Conservation (phyloP, 2,113 vertebrate genomes). For the Castor canadensis region DNA sequence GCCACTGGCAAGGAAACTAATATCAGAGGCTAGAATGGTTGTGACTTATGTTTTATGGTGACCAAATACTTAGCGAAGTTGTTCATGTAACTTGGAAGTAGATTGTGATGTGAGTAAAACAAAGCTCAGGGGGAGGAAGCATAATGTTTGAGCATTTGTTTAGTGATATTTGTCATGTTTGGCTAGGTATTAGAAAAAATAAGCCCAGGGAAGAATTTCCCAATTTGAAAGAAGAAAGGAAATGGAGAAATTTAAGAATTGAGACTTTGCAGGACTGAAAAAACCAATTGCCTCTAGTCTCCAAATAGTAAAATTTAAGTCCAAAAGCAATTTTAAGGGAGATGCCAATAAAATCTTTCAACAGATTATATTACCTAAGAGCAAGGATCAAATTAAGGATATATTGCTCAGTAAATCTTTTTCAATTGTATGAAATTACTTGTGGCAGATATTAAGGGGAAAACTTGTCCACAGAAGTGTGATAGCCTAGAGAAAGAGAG, state of each 20-base stretch:
- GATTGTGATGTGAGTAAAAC: background rate
- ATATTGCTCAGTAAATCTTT: conserved; percentile 76
- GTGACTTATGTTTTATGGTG: background rate
- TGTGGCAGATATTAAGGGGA: conserved; percentile 54
- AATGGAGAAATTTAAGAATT: conserved; percentile 38
- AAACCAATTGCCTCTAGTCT: conserved; percentile 33
- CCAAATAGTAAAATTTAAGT: conserved; percentile 55
- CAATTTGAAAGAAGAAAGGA: conserved; percentile 64
- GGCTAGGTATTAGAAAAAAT: conserved; percentile 10
- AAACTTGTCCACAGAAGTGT: conserved; percentile 29
- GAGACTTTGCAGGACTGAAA: conserved; percentile 18
- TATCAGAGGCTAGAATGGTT: background rate
- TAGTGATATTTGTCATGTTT: conserved; percentile 35
- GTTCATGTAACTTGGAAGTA: background rate
- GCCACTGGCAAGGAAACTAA: background rate
- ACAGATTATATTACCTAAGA: conserved; percentile 71
- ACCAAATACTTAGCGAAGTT: conserved; percentile 19
- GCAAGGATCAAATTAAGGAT: conserved; percentile 71
- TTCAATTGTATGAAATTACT: conserved; percentile 67
- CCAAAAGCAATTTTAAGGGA: conserved; percentile 70
- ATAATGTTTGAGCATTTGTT: background rate
- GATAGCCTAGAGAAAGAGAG: conserved; percentile 39
- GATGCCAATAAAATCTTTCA: conserved; percentile 69
- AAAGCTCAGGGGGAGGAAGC: background rate
- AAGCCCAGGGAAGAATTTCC: conserved; percentile 38